A percentile compares a stretch with the other conserved stretches of the same genome.
Evolutionary conservation across 2,888 invertebrate genomes (phyloP).

Genomic region (Nebria salina): DNA sequence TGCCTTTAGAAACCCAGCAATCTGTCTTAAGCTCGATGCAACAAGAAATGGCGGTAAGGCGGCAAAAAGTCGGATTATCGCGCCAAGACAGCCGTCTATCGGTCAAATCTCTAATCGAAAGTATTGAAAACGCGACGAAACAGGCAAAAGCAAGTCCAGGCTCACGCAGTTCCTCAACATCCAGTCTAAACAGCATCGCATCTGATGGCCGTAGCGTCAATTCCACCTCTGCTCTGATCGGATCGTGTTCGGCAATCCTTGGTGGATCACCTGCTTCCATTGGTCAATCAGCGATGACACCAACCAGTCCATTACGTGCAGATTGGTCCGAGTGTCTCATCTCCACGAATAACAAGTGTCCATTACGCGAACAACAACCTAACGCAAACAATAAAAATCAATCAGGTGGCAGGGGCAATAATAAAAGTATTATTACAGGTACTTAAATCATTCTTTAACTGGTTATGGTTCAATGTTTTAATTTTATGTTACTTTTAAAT

Average conservation of each 20-base stretch:
- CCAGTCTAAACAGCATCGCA: constrained; percentile 68
- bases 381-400: constrained; percentile 54
- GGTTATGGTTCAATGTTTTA: constrained; percentile 9
- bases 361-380: constrained; percentile 63
- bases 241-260: constrained; percentile 7
- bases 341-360: constrained; percentile 57
- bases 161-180: constrained; percentile 73
- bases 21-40: constrained; percentile 66
- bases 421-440: constrained; percentile 53
- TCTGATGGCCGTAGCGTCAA: constrained; percentile 61
- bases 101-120: constrained; percentile 90
- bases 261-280: background rate
- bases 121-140: constrained; percentile 87
- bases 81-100: constrained; percentile 83
- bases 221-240: constrained; percentile 10
- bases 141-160: constrained; percentile 65
- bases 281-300: constrained; percentile 14
- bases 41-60: constrained; percentile 68
- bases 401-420: constrained; percentile 54
- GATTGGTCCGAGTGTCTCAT: constrained; percentile 38
- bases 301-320: constrained; percentile 30
- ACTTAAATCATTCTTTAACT: background rate
- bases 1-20: constrained; percentile 65
- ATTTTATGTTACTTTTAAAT: constrained; percentile 20
- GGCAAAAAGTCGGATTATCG: constrained; percentile 66